phyloP scores from a whole-genome alignment of 2,888 invertebrate species.

The Eulithis prunata region DNA sequence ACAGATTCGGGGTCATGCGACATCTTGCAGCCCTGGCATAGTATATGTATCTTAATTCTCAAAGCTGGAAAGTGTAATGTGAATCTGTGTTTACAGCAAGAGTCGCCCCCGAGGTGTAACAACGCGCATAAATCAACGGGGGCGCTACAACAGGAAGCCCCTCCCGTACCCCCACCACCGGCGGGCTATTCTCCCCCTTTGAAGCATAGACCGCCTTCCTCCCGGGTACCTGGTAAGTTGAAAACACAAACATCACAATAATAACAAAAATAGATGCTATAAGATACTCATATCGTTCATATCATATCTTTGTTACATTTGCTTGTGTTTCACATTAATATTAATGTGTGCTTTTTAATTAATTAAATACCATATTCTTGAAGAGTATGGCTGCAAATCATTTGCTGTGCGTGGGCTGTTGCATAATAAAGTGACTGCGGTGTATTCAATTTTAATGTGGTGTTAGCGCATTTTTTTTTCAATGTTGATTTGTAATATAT shows the following conservation, averaged over 20 bases:
- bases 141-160: constrained; percentile 66
- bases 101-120: constrained; percentile 39
- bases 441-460: too few relatives aligned
- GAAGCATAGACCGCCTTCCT: constrained; percentile 45
- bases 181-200: constrained; percentile 62
- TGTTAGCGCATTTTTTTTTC: too few relatives aligned
- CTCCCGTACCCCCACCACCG: constrained; percentile 76
- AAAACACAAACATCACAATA: neutral
- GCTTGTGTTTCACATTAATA: constrained; percentile 5
- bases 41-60: too few relatives aligned
- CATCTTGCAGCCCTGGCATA: too few relatives aligned
- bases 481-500: too few relatives aligned
- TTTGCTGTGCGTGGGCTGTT: neutral
- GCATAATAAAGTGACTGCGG: too few relatives aligned
- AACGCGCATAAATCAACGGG: constrained; percentile 71
- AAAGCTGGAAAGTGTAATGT: neutral
- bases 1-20: too few relatives aligned
- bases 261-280: neutral
- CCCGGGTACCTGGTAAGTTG: constrained; percentile 51
- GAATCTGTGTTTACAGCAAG: constrained; percentile 37
- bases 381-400: constrained; percentile 13
- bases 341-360: constrained; percentile 5
- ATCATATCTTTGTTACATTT: constrained; percentile 3
- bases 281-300: constrained; percentile 10
- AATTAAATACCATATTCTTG: constrained; percentile 9